Base-by-base conservation (phyloP, 2,113 vertebrate species). In the Pelvicachromis taeniatus region DNA sequence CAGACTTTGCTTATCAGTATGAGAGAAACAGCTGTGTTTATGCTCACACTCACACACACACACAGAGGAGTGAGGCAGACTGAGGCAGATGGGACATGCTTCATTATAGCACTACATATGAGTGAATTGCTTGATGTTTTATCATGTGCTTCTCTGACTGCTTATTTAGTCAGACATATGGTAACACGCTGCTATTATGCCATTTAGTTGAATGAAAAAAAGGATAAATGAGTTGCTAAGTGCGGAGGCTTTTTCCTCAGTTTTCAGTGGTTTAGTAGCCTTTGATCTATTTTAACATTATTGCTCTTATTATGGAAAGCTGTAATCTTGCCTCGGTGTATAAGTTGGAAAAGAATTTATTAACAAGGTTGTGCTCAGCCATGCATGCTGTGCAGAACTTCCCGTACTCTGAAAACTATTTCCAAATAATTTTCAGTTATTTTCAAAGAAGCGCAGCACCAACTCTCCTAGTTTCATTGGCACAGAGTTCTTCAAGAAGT, bases 101-200 rank as follows among this genome's bases (percentile, higher is more conserved):
- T 94, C 92, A 93, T 94, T 94, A 92, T 90, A 88, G 81, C 23
- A 10, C 33, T 92, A 88, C 83, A 89, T 91, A 89, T 87, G 85
- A 93, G 87, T 93, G 90, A 93, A 93, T 92, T 77, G 81, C 89
- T 92, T 86, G 85, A 92, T 93, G 90, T 92, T 92, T 92, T 90
- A 87, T 89, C 89, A 68, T 91, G 89, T 92, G 59, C 84, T 82
- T 61, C 53, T 94, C 87, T 84, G 85, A 93, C 91, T 94, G 88
- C 92, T 93, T 92, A 93, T 95, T 94, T 93, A 93, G 90, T 87
- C 83, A 81, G 88, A 90, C 92, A 91, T 94, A 92, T 94, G 92
- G 88, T 56, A 87, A 89, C 87, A 89, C 48, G 2, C 63, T 45
- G 87, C 90, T 84, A 84, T 91, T 92, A 93, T 84, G 81, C 86